These are phyloP conservation scores for Vesta saturnalis DNA, from an alignment of 2,888 invertebrate species.

Conservation along the genomic window DNA sequence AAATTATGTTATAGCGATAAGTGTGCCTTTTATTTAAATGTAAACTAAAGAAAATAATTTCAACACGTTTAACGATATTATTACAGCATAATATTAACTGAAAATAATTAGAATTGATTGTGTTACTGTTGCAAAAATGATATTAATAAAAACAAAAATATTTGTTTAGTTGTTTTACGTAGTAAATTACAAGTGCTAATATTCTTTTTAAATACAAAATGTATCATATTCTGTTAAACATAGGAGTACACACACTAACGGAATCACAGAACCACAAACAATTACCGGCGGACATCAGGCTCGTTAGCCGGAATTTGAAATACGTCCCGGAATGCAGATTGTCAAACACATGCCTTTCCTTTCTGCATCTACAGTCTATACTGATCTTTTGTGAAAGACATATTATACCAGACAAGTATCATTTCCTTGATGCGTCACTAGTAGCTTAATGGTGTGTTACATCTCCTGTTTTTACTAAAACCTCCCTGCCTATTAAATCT, in stretches of 20 bases:
- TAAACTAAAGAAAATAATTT: too few species aligned
- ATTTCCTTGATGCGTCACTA: constrained; percentile 21
- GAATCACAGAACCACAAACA: constrained; percentile 45
- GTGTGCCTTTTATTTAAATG: too few species aligned
- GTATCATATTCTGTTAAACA: not conserved
- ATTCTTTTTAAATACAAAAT: not conserved
- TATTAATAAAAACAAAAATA: too few species aligned
- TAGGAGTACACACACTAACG: constrained; percentile 11
- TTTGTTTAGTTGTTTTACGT: not conserved
- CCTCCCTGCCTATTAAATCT: constrained; percentile 7
- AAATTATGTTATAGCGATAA: too few species aligned
- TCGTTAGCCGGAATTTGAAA: constrained; percentile 54
- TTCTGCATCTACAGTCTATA: constrained; percentile 40
- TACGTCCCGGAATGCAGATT: constrained; percentile 49
- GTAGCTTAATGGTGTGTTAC: constrained; percentile 27
- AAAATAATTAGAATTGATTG: too few species aligned
- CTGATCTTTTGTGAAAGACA: constrained; percentile 22
- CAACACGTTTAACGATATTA: too few species aligned
- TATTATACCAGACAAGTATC: constrained; percentile 25
- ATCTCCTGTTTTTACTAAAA: not conserved
- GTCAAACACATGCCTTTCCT: constrained; percentile 50
- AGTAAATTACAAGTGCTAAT: not conserved
- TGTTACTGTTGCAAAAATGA: too few species aligned
- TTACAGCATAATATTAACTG: too few species aligned
- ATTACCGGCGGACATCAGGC: constrained; percentile 53